Evolutionary conservation across 2,888 invertebrate genomes (phyloP), one percentile per base, ranked within the genome.

Genomic region (Metellina segmentata): DNA sequence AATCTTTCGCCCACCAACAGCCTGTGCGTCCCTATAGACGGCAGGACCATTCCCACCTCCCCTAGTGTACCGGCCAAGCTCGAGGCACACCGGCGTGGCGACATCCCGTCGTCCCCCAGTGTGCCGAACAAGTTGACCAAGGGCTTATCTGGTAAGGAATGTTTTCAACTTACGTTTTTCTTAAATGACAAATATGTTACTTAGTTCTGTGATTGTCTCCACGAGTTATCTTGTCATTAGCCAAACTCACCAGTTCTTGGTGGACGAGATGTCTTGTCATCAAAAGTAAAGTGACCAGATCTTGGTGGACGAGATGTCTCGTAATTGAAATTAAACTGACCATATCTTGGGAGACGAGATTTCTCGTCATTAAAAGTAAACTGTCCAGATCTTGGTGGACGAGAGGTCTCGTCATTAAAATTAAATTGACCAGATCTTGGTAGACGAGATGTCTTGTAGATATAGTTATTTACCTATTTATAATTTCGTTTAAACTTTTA

Each of bases 101-200:
- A 93, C 34, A 89, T 94, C n/a, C 93, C 93, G 16, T 93, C 93
- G 20, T 94, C 94, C 49, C 94, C 94, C 81, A 93, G 93, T 90
- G 93, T 94, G 75, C 94, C 93, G 49, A 91, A 90, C 87, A 93
- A 92, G 86, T 91, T 94, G 72, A 87, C 93, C 53, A 93, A 93
- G 69, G 88, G 93, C 8, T 89, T 93, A 19, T 93, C 93, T 9
- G 89, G 94, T 89, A 82, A 86, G 83, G 61, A 20, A 49, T 52
- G 11, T 16, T 61, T 61, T 11, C 61, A 16, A 5, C 9, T 61
- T 61, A 61, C 61, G 9, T 0, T 9, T 11, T 34, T 34, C 34
- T 34, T 34, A 34, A 34, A 34, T 34, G 34, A 4, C 4, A 34
- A 34, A 34, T 34, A 1, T 34, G 1, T 34, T 34, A 4, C 34